phyloP scores from a whole-genome alignment of 1,140 invertebrate genomes.

The Sarcophaga bullata region DNA sequence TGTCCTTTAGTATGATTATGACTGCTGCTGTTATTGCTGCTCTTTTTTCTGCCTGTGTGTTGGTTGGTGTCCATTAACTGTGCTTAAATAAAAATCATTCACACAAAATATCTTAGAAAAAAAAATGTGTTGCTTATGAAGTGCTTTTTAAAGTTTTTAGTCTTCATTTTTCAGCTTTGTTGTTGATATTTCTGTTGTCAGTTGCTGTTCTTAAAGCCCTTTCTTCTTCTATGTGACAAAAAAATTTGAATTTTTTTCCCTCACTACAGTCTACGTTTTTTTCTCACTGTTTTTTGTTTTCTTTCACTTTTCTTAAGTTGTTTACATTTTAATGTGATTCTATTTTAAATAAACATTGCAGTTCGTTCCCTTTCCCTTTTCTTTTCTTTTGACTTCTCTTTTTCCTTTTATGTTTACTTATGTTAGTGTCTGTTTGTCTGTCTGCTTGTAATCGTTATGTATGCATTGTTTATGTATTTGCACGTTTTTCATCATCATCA shows the following conservation, averaged over 20 bases:
- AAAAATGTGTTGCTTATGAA: background rate
- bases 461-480: conserved; percentile 20
- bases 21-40: too few relatives aligned
- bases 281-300: background rate
- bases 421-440: background rate
- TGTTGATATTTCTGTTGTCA: background rate
- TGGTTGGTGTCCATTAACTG: too few relatives aligned
- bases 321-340: conserved; percentile 16
- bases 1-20: too few relatives aligned
- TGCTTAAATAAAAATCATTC: too few relatives aligned
- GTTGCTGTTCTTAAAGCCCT: background rate
- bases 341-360: conserved; percentile 16
- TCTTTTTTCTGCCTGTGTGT: too few relatives aligned
- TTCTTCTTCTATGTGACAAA: conserved; percentile 17
- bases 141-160: background rate
- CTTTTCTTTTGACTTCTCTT: background rate
- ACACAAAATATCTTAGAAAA: too few relatives aligned
- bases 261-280: background rate
- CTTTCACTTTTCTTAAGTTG: background rate
- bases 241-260: background rate
- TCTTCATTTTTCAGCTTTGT: background rate
- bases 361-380: background rate
- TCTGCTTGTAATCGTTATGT: background rate
- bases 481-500: conserved; percentile 18
- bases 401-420: background rate